Conservation (phyloP, 2,113 vertebrate genomes). For the Cyprinodon tularosa region DNA sequence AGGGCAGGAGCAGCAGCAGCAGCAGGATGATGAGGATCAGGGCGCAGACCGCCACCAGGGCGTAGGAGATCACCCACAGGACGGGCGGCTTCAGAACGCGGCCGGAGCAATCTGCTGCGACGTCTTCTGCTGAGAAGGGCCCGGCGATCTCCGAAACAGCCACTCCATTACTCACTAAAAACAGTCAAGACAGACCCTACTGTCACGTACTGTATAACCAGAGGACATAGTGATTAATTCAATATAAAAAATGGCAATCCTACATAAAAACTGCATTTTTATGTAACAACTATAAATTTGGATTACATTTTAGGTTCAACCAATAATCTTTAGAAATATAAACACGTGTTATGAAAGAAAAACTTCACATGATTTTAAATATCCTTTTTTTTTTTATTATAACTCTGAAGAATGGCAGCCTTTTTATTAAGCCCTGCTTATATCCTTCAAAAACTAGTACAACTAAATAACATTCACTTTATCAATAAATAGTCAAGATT, state of each 20-base stretch:
- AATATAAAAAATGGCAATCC: neutral
- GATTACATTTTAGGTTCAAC: too few relatives aligned
- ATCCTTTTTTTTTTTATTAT: too few relatives aligned
- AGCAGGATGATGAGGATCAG: conserved; percentile 85
- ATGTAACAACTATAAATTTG: too few relatives aligned
- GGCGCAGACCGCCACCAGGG: conserved; percentile 89
- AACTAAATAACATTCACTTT: too few relatives aligned
- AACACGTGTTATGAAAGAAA: too few relatives aligned
- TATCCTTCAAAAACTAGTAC: too few relatives aligned
- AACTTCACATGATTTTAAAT: too few relatives aligned
- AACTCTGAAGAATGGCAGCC: too few relatives aligned
- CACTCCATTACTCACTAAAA: conserved; percentile 80
- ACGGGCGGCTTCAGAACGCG: conserved; percentile 79
- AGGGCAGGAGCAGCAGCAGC: conserved; percentile 85
- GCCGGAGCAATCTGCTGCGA: conserved; percentile 85
- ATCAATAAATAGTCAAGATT: too few relatives aligned
- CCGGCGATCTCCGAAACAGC: conserved; percentile 89
- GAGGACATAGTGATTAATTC: neutral
- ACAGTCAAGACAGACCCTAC: neutral
- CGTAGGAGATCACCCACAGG: conserved; percentile 91
- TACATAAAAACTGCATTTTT: too few relatives aligned
- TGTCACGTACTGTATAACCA: neutral
- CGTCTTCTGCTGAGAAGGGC: conserved; percentile 86
- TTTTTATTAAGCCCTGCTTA: too few relatives aligned
- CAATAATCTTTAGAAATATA: too few relatives aligned